Evolutionary conservation across 2,888 invertebrate genomes (phyloP), one percentile per base, ranked within the genome.

Genomic region (Mesoligia furuncula): DNA sequence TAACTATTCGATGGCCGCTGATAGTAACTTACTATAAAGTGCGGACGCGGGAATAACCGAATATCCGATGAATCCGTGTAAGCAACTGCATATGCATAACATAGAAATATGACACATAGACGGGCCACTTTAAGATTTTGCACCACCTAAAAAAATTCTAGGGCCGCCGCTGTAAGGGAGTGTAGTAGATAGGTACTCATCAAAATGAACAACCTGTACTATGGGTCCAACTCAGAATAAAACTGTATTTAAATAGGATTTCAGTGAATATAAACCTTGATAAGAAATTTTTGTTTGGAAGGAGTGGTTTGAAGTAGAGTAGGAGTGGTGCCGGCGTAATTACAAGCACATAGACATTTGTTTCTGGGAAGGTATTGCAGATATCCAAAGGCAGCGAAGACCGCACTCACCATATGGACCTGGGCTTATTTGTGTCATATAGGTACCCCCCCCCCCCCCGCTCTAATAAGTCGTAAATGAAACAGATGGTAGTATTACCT

Each of bases 401-500:
- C 31, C 5, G 31, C 48, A 24, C 31, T 45, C 20, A 31, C 31
- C 31, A 24, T 15, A 3, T 24, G 31, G 13, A 7, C 13, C 42
- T 27, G 17, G 6, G 42, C 11, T 42, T 8, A 27, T 67, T 4
- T 42, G 5, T 27, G 48, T 4, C 45, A 24, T 31, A 3, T 48
- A 39, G 39, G 9, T 39, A 48, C 45, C 39, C 9, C 15, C n/a
- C n/a, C n/a, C n/a, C n/a, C n/a, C n/a, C n/a, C n/a, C n/a, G n/a
- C n/a, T 54, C 8, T 17, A 42, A 11, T 17, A 73, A 57, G 54
- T 17, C 20, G 8, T 13, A 4, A 48, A 45, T 66, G 1, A 27
- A 48, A 48, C 2, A 27, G 17, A 7, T 69, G 4, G 7, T 39
- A 39, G 13, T 73, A 20, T 45, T 79, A 98, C 98, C 96, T 98